Percentiles rank a stretch among this genome's conserved stretches.
phyloP scores from a whole-genome alignment of 1,140 invertebrate species.

The Ostrea denselamellosa region DNA sequence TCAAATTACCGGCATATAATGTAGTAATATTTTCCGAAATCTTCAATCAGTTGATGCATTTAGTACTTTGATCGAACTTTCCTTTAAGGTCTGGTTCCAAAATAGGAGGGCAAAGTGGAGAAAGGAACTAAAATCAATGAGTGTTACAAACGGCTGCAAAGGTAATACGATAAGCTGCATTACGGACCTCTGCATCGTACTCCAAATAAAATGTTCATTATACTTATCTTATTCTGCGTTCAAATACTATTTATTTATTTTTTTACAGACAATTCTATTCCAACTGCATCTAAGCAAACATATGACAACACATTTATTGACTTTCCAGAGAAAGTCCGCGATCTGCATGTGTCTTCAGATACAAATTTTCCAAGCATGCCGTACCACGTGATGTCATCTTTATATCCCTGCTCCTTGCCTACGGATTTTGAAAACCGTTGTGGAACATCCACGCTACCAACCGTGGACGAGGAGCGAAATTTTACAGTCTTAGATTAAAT shows the following conservation, averaged over 20 bases:
- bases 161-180: neutral
- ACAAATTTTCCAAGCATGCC: neutral
- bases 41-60: too few relatives aligned
- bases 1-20: neutral
- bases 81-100: slow-evolving; percentile 97
- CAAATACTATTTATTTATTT: neutral
- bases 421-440: neutral
- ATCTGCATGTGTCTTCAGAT: neutral
- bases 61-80: slow-evolving; percentile 3
- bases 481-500: neutral
- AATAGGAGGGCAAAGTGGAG: slow-evolving; percentile 99
- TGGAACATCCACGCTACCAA: neutral
- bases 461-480: neutral
- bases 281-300: neutral
- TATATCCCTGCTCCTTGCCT: neutral
- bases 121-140: slow-evolving; percentile 84
- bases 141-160: neutral
- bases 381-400: neutral
- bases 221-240: too few relatives aligned
- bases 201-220: too few relatives aligned
- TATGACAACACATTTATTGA: neutral
- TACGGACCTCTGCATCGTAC: too few relatives aligned
- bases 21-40: too few relatives aligned
- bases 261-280: neutral
- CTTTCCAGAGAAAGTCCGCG: neutral